Evolutionary conservation across 2,888 invertebrate species (phyloP).

Genomic region (Dinocampus coccinellae): DNA sequence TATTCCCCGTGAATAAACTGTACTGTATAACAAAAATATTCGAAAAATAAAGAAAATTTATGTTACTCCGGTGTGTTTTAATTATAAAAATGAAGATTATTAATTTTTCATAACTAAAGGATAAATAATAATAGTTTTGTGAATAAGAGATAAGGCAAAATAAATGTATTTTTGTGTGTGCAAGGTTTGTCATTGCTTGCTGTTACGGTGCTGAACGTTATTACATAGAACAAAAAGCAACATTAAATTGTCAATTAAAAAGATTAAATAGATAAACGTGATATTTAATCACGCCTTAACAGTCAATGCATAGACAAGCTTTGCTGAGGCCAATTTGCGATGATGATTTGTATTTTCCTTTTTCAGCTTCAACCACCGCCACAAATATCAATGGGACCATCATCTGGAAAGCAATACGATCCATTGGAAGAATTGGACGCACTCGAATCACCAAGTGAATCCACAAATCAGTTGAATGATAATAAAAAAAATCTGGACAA

Average conservation of each 20-base stretch:
- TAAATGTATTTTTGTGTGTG: slow-evolving; percentile 29
- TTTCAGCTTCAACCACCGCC: slow-evolving; percentile 64
- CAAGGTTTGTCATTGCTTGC: slow-evolving; percentile 60
- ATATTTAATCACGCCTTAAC: slow-evolving; percentile 40
- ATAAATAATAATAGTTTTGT: background rate
- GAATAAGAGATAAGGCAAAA: background rate
- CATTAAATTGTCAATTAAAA: slow-evolving; percentile 7
- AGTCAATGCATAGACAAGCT: slow-evolving; percentile 57
- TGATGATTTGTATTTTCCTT: slow-evolving; percentile 58
- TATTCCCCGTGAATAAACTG: background rate
- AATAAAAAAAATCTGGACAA: slow-evolving; percentile 56
- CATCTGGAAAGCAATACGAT: slow-evolving; percentile 63
- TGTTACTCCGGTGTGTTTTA: background rate
- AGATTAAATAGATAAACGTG: slow-evolving; percentile 25
- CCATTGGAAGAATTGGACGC: slow-evolving; percentile 67
- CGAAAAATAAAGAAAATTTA: background rate
- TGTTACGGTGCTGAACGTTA: slow-evolving; percentile 45
- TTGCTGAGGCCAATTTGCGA: slow-evolving; percentile 62
- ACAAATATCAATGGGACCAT: slow-evolving; percentile 63
- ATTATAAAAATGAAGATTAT: background rate
- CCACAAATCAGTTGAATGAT: slow-evolving; percentile 43
- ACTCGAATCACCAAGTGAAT: slow-evolving; percentile 54
- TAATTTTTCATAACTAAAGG: background rate
- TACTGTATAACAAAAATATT: background rate
- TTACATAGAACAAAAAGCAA: slow-evolving; percentile 21